Conservation (phyloP, 2,888 invertebrate species). For the Hetaerina titia region DNA sequence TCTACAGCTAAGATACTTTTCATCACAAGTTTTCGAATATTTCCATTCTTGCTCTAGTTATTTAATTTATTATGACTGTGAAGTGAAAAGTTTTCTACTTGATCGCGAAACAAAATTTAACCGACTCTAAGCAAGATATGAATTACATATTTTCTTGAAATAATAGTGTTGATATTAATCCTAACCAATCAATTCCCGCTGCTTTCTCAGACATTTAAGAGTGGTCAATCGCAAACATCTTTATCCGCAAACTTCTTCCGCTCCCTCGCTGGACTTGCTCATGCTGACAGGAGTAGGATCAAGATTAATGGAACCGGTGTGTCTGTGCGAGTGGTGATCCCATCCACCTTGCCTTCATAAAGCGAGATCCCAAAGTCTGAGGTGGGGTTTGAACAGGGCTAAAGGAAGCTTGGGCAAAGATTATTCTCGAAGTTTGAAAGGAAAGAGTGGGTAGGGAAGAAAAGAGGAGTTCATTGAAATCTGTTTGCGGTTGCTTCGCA, state of each 20-base stretch:
- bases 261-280: not conserved
- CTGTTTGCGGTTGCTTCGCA: too few species aligned
- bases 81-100: not conserved
- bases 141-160: not conserved
- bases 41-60: not conserved
- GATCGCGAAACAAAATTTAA: not conserved
- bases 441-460: not conserved
- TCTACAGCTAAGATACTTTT: too few species aligned
- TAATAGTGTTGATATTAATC: not conserved
- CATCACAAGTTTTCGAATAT: not conserved
- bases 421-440: not conserved
- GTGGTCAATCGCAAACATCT: conserved; percentile 5
- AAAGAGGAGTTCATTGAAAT: too few species aligned
- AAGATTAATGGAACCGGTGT: not conserved
- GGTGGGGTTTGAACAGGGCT: not conserved
- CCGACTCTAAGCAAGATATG: not conserved
- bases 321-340: not conserved
- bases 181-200: not conserved
- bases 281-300: not conserved
- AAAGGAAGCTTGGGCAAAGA: not conserved
- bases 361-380: not conserved
- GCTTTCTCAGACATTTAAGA: not conserved
- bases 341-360: not conserved
- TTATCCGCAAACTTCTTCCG: not conserved
- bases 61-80: not conserved